These are phyloP conservation scores for Aphelinus certus DNA, from an alignment of 1,140 invertebrate genomes.

Conservation along the genomic window DNA sequence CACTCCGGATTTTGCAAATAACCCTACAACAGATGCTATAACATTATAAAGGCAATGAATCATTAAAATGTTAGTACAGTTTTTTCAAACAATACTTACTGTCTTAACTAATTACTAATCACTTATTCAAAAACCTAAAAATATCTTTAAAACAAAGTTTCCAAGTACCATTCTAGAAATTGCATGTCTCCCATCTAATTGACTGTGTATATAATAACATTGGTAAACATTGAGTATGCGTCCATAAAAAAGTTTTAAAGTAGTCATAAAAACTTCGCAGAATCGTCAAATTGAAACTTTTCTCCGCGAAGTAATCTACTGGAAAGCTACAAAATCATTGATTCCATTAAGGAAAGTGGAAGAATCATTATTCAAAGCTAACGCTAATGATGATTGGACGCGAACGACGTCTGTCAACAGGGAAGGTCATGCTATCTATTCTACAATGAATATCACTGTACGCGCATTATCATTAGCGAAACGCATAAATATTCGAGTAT, in stretches of 20 bases:
- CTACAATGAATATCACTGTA: conserved; percentile 21
- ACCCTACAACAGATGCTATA: too few species aligned
- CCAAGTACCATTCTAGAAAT: too few species aligned
- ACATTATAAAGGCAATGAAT: too few species aligned
- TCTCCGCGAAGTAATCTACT: background rate
- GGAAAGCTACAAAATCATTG: conserved; percentile 16
- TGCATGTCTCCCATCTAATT: too few species aligned
- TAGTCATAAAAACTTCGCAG: conserved; percentile 11
- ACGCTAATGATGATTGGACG: conserved; percentile 38
- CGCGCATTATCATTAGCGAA: conserved; percentile 11
- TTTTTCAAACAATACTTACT: too few species aligned
- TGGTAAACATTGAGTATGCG: conserved; percentile 17
- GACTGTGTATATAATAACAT: background rate
- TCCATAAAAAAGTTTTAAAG: conserved; percentile 19
- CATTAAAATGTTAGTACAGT: too few species aligned
- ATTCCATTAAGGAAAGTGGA: conserved; percentile 25
- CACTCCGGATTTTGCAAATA: too few species aligned
- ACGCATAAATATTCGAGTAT: too few species aligned
- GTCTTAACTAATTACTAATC: too few species aligned
- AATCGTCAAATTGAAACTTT: conserved; percentile 29
- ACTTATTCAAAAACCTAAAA: too few species aligned
- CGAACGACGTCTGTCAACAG: background rate
- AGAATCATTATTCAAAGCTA: conserved; percentile 33
- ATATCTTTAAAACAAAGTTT: too few species aligned
- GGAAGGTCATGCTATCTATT: conserved; percentile 29